Evolutionary conservation across 2,888 invertebrate species (phyloP), one percentile per base, ranked within the genome.

Genomic region (Thumatha senex): DNA sequence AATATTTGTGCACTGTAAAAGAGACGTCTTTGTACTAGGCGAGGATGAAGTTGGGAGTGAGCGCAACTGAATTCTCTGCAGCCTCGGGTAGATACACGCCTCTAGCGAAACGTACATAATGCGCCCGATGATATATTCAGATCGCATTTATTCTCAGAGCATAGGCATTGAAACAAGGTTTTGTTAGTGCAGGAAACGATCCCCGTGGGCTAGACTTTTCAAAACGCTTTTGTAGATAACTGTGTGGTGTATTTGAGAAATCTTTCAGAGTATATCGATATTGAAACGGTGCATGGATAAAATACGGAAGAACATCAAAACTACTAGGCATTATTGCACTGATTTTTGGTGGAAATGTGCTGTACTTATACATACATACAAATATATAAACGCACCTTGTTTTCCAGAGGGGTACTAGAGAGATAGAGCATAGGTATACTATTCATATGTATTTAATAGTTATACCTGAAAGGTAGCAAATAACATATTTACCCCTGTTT

Each of bases 61-160:
- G 75, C 78, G 80, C 82, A 80, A 74, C 77, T 79, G 78, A 77
- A 84, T 84, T 77, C 76, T 76, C 76, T 79, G 76, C 80, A 83
- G 75, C 69, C 74, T 69, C 70, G 69, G 71, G 73, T 75, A 82
- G 80, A 83, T 82, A 80, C 76, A 72, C 80, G 83, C 75, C 87
- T 86, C 85, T 78, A 86, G 84, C 82, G 86, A 83, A 78, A 73
- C 84, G 85, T 78, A 82, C 73, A 79, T 90, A 89, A 89, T 89
- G 82, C 82, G 80, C 80, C 78, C 81, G 85, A 85, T 87, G 87
- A 89, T 88, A 87, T 86, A 89, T 89, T 89, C 89, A 74, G 79
- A 88, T 88, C 80, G 84, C 82, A 87, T 89, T 86, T 87, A 85
- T 88, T 84, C 82, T 72, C 65, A 67, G 74, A 82, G 76, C 78